These are phyloP conservation scores for Mixornis gularis DNA, from an alignment of 2,113 vertebrate species.

Conservation along the genomic window DNA sequence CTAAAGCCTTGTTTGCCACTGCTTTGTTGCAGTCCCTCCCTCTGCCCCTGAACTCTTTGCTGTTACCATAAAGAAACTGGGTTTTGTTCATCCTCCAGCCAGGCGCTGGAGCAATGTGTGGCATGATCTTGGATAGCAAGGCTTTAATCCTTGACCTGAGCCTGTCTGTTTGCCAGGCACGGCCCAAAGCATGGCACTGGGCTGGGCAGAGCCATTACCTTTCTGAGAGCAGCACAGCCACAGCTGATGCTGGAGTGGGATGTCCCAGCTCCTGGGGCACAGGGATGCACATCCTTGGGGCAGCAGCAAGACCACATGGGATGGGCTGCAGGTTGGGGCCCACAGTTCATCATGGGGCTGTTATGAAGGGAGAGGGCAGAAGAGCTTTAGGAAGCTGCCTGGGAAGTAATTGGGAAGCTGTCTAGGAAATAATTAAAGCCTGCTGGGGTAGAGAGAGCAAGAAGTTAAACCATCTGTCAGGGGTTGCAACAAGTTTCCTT, in stretches of 20 bases:
- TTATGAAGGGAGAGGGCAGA: not conserved
- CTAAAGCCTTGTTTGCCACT: slow-evolving; percentile 34
- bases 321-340: too few relatives aligned
- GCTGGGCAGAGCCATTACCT: not conserved
- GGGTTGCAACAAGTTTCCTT: not conserved
- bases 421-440: not conserved
- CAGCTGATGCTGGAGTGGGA: not conserved
- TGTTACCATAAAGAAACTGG: not conserved
- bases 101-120: accelerated
- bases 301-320: too few relatives aligned
- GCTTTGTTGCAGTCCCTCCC: not conserved
- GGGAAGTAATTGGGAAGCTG: not conserved
- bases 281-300: not conserved
- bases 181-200: accelerated
- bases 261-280: accelerated
- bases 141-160: not conserved
- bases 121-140: accelerated
- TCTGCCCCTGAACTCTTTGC: not conserved
- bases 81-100: accelerated
- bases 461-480: not conserved
- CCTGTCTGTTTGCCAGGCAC: not conserved
- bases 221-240: accelerated
- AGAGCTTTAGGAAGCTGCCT: not conserved
- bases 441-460: not conserved
- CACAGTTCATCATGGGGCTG: accelerated